Evolutionary conservation across 2,113 vertebrate species (phyloP), one percentile per base, ranked within the genome.

Genomic region (Catharus minimus): DNA sequence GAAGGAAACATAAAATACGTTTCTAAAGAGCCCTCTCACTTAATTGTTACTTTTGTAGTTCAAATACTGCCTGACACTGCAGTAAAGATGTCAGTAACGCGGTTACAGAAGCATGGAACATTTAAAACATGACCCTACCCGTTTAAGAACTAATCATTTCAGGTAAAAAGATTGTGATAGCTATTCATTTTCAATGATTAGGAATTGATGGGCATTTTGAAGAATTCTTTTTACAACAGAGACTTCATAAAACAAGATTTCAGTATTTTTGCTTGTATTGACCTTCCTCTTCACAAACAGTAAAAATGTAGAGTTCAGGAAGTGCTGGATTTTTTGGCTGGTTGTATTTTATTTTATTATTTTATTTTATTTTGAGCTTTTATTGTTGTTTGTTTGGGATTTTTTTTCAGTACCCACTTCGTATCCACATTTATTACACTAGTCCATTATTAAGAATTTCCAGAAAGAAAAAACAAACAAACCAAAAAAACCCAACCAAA

Each of bases 21-120:
- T 62, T 79, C 30, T 26, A 44, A 64, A 92, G 81, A n/a, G 49
- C 15, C 17, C 13, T 0, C 52, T 36, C 46, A 4, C 19, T 64
- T 46, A 17, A 20, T 67, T 68, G 21, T 22, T 61, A 22, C 52
- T 76, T 82, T 58, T 52, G 30, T 69, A n/a, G 24, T 33, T 82
- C 50, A 73, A 92, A 75, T 53, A 33, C 7, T 41, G 65, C 12
- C 62, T 43, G 69, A 77, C 78, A 15, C 15, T 0, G 15, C 6
- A 32, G 32, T 78, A 24, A 83, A 68, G 26, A 64, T 15, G 15
- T 38, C 15, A 27, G 46, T 7, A 71, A 60, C 1, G 13, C 5
- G 20, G 3, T 23, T 66, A 28, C 18, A 49, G 72, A 36, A 0
- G 2, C 4, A 32, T 0, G 0, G 28, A 50, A 41, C 24, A 15